phyloP scores from a whole-genome alignment of 2,113 vertebrate genomes.

The Notechis scutatus region DNA sequence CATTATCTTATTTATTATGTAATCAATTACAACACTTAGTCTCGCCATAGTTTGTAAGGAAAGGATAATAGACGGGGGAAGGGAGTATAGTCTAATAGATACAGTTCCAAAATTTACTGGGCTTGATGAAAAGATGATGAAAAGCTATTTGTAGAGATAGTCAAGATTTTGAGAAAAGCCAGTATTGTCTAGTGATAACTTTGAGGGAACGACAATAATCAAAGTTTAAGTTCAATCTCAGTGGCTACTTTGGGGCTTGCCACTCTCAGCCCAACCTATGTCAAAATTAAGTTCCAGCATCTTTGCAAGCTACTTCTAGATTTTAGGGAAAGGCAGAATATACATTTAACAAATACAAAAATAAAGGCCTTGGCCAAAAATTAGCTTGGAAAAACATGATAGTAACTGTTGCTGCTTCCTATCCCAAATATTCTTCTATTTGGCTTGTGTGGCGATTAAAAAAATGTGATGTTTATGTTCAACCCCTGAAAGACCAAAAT shows the following conservation, averaged over 20 bases:
- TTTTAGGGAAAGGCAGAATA: neutral
- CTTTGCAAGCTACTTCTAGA: neutral
- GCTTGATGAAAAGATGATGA: neutral
- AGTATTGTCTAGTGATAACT: neutral
- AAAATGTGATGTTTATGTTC: neutral
- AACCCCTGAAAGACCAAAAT: neutral
- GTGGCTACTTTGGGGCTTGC: neutral
- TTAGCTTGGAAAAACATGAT: neutral
- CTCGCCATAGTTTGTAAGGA: neutral
- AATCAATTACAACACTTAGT: neutral
- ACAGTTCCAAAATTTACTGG: neutral
- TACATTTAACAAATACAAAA: neutral
- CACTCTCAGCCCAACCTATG: neutral
- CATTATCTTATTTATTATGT: neutral
- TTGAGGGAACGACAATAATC: neutral
- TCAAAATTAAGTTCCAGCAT: neutral
- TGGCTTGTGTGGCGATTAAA: neutral
- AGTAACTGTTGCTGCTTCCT: neutral
- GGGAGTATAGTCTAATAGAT: neutral
- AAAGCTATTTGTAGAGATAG: neutral
- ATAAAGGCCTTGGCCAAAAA: neutral
- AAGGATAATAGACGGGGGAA: neutral
- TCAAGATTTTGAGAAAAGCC: neutral
- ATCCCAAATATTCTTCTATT: neutral
- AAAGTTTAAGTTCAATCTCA: neutral